phyloP scores from a whole-genome alignment of 2,888 invertebrate genomes.

The Cheilosia urbana region DNA sequence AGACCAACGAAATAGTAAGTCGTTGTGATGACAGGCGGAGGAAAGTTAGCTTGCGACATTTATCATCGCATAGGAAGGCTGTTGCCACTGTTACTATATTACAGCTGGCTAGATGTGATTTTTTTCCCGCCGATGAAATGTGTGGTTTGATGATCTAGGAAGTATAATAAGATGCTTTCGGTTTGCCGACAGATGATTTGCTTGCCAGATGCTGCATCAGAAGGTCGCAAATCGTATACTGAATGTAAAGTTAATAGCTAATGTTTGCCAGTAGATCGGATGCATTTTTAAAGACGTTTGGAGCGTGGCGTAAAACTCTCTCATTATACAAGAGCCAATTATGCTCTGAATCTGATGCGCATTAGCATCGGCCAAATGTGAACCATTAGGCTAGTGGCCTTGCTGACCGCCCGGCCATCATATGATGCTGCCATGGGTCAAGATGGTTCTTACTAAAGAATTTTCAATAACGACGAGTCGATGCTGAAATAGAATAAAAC shows the following conservation, averaged over 20 bases:
- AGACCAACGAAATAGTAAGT: constrained; percentile 22
- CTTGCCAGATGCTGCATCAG: constrained; percentile 1
- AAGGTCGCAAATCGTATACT: background rate
- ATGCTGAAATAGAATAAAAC: too few species aligned
- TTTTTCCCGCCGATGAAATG: constrained; percentile 52
- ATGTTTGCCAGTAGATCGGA: too few species aligned
- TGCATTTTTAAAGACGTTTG: too few species aligned
- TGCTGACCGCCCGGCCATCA: too few species aligned
- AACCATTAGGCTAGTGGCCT: too few species aligned
- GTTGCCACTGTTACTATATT: constrained; percentile 9
- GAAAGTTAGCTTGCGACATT: constrained; percentile 55
- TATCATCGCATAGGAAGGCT: constrained; percentile 59
- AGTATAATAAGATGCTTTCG: constrained; percentile 49
- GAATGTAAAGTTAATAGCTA: background rate
- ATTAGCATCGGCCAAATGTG: too few species aligned
- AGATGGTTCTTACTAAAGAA: too few species aligned
- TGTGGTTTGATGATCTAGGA: constrained; percentile 61
- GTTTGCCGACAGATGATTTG: constrained; percentile 40
- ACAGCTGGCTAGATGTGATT: constrained; percentile 17
- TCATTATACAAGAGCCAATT: too few species aligned
- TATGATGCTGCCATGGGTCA: too few species aligned
- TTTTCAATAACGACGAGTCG: too few species aligned
- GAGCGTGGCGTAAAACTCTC: too few species aligned
- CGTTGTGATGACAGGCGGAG: constrained; percentile 59
- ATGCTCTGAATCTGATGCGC: too few species aligned